phyloP scores from a whole-genome alignment of 2,888 invertebrate genomes.

The Timema podura region DNA sequence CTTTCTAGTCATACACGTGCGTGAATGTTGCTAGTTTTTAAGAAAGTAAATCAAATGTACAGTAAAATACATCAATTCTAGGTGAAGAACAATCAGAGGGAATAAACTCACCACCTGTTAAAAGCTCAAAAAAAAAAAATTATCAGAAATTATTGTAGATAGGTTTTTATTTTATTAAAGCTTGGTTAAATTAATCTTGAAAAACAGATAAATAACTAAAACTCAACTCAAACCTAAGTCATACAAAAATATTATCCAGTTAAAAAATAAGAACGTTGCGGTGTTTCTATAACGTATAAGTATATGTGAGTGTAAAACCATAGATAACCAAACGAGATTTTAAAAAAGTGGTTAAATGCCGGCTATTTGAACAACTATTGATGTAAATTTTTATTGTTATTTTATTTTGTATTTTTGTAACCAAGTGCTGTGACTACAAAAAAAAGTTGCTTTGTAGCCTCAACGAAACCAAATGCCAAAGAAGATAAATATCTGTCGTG shows the following conservation, averaged over 20 bases:
- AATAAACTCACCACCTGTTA: conserved; percentile 28
- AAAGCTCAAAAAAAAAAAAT: conserved; percentile 29
- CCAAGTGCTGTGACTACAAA: conserved; percentile 32
- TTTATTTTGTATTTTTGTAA: conserved; percentile 34
- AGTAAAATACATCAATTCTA: conserved; percentile 28
- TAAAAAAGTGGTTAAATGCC: too few species aligned
- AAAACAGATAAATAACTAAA: background rate
- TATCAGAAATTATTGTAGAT: conserved; percentile 25
- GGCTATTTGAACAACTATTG: conserved; percentile 27
- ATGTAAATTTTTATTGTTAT: conserved; percentile 31
- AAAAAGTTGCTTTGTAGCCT: conserved; percentile 29
- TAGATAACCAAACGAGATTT: too few species aligned
- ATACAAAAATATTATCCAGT: too few species aligned
- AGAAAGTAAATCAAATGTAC: conserved; percentile 18
- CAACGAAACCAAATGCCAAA: conserved; percentile 24
- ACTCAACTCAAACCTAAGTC: conserved; percentile 13
- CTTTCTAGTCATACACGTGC: background rate
- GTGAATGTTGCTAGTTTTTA: conserved; percentile 18
- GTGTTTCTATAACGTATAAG: too few species aligned
- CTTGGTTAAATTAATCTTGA: too few species aligned
- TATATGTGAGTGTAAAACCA: too few species aligned
- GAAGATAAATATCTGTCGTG: conserved; percentile 9
- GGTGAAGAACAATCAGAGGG: conserved; percentile 30
- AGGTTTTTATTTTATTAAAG: too few species aligned
- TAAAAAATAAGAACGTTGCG: too few species aligned